A percentile compares a stretch with the other conserved stretches of the same genome.
These are phyloP conservation scores for Eledone cirrhosa DNA, from an alignment of 2,888 invertebrate species.

Conservation along the genomic window DNA sequence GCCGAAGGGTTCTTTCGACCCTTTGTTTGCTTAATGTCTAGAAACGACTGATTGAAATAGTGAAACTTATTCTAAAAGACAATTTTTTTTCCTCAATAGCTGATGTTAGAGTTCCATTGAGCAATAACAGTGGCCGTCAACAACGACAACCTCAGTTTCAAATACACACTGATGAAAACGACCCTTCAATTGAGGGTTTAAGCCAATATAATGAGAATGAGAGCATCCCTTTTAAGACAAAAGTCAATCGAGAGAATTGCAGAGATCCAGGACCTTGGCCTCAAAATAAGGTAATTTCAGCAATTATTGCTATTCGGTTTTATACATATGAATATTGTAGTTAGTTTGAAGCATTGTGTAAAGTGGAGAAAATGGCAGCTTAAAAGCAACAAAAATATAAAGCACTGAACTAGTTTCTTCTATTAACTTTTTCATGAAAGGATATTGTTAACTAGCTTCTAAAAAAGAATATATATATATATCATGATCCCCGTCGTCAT, in stretches of 20 bases:
- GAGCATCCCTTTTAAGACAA: constrained; percentile 45
- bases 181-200: constrained; percentile 32
- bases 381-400: no score
- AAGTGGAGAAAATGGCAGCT: no score
- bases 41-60: no score
- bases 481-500: no score
- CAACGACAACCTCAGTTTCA: constrained; percentile 38
- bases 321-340: neutral
- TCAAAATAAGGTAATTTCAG: constrained; percentile 59
- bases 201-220: constrained; percentile 42
- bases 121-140: constrained; percentile 32
- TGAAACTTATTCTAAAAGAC: no score
- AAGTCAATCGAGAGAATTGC: constrained; percentile 75
- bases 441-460: no score
- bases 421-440: no score
- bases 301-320: neutral
- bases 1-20: no score
- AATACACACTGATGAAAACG: constrained; percentile 55
- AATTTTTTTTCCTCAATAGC: neutral
- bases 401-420: no score
- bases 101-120: constrained; percentile 23
- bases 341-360: no score
- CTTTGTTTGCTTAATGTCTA: no score
- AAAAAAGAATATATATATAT: no score
- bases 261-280: constrained; percentile 79